phyloP scores from a whole-genome alignment of 2,113 vertebrate species.

The Misgurnus anguillicaudatus region DNA sequence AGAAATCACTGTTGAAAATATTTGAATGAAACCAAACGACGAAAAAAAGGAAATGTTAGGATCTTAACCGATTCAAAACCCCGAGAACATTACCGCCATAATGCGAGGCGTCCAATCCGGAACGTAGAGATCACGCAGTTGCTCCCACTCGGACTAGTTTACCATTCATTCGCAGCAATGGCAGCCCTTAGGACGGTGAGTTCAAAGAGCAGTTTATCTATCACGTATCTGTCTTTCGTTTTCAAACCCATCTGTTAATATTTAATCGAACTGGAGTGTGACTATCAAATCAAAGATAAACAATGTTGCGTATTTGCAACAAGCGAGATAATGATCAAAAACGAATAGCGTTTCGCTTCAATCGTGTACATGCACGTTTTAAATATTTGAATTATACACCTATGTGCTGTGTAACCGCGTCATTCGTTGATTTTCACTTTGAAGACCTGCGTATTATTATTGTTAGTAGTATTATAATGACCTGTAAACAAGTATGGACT shows the following conservation, averaged over 20 bases:
- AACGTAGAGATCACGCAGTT: constrained; percentile 57
- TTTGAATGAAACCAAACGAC: neutral
- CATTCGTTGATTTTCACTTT: neutral
- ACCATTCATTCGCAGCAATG: constrained; percentile 64
- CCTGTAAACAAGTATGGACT: neutral
- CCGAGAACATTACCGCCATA: neutral
- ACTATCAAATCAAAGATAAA: neutral
- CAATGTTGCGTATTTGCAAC: neutral
- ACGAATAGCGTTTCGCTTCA: neutral
- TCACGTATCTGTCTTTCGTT: constrained; percentile 16
- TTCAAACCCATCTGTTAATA: constrained; percentile 50
- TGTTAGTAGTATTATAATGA: too few relatives aligned
- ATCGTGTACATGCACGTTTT: neutral
- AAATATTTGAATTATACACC: neutral
- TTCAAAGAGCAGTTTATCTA: constrained; percentile 48
- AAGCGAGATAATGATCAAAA: neutral
- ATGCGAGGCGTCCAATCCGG: constrained; percentile 52
- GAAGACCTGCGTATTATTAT: neutral
- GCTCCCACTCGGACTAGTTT: constrained; percentile 66
- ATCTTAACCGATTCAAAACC: neutral
- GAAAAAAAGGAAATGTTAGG: accelerated
- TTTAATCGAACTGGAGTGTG: constrained; percentile 39
- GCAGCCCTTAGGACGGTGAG: constrained; percentile 75
- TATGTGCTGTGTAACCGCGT: neutral
- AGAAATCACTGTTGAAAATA: neutral